Conservation (phyloP, 2,797 vertebrate genomes). For the Centroberyx gerrardi region DNA sequence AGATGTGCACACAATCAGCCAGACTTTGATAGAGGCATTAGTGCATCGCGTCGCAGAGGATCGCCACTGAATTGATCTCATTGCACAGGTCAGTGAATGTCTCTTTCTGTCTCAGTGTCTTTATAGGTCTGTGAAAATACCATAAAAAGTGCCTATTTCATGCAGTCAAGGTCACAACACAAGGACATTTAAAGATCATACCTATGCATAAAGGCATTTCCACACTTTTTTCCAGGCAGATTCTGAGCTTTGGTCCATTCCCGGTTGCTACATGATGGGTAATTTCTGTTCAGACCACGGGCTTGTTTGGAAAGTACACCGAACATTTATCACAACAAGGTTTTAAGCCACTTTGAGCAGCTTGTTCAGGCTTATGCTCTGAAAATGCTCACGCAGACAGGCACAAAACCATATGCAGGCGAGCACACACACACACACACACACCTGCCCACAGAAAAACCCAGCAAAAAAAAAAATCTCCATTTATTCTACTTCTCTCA, state of each 20-base stretch:
- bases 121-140: not conserved
- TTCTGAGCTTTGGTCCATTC: conserved; percentile 25
- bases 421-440: conserved; percentile 1
- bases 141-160: conserved; percentile 36
- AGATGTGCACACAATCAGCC: conserved; percentile 23
- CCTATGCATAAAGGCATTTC: conserved; percentile 31
- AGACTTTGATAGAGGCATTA: conserved; percentile 44
- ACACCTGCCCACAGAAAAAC: conserved; percentile 1
- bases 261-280: conserved; percentile 20
- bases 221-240: conserved; percentile 18
- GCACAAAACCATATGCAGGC: not conserved
- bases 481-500: conserved; percentile 20
- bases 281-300: conserved; percentile 28
- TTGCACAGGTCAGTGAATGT: conserved; percentile 64
- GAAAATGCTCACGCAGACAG: conserved; percentile 16
- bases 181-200: conserved; percentile 46
- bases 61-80: conserved; percentile 50
- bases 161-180: conserved; percentile 54
- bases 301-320: conserved; percentile 12
- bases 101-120: conserved; percentile 37
- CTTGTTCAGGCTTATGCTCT: conserved; percentile 13
- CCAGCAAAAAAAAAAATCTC: not conserved
- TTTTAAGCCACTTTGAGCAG: conserved; percentile 18
- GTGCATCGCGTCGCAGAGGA: conserved; percentile 22
- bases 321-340: not conserved